Percentiles rank a stretch among this genome's conserved stretches.
phyloP scores from a whole-genome alignment of 2,113 vertebrate genomes.

The Dasyprocta punctata region DNA sequence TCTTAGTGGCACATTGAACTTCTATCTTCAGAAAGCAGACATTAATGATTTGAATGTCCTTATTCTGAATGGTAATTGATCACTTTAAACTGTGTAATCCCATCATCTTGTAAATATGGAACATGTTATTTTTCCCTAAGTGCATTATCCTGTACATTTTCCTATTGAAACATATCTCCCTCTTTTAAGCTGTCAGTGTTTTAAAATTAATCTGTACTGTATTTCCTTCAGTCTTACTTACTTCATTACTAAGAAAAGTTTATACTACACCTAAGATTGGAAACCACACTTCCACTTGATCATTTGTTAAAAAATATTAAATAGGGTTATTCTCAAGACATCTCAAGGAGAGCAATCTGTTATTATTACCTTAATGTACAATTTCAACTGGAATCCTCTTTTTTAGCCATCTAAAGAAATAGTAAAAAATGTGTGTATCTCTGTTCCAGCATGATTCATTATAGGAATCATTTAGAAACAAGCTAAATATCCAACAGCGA shows the following conservation, averaged over 20 bases:
- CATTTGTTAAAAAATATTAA: not conserved
- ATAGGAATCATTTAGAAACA: not conserved
- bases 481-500: not conserved
- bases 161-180: not conserved
- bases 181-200: not conserved
- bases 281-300: not conserved
- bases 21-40: not conserved
- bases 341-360: not conserved
- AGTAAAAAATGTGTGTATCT: no score
- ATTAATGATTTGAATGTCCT: conserved; percentile 5
- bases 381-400: not conserved
- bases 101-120: conserved; percentile 34
- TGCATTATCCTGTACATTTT: not conserved
- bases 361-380: not conserved
- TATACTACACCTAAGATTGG: not conserved
- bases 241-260: not conserved
- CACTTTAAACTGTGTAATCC: not conserved
- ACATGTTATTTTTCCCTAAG: conserved; percentile 21
- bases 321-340: not conserved
- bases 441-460: not conserved
- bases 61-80: conserved; percentile 31
- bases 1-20: not conserved
- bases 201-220: not conserved
- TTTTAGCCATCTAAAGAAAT: not conserved
- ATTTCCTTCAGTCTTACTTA: not conserved